These are phyloP conservation scores for Homarus gammarus DNA, from an alignment of 2,888 invertebrate species.

Conservation along the genomic window DNA sequence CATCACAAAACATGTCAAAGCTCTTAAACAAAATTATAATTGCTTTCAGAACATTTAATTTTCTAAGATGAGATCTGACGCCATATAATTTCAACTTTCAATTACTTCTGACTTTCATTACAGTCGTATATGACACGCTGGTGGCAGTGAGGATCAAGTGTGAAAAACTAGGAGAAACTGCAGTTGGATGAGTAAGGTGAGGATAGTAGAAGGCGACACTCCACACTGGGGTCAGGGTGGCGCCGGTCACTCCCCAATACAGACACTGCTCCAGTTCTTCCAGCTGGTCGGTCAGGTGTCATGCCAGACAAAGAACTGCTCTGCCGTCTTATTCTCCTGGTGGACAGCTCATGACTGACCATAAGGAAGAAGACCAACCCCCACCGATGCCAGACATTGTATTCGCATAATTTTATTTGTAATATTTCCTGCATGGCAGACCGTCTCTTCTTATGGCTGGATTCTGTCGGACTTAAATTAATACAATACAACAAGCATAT, in stretches of 20 bases:
- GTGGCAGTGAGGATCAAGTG: too few relatives aligned
- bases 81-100: too few relatives aligned
- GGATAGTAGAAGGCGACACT: too few relatives aligned
- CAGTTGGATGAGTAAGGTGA: too few relatives aligned
- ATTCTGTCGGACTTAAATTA: background rate
- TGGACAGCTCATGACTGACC: constrained; percentile 58
- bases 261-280: background rate
- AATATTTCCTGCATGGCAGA: too few relatives aligned
- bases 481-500: background rate
- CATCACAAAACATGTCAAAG: too few relatives aligned
- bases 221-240: background rate
- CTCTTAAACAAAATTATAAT: too few relatives aligned
- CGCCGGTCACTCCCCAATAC: background rate
- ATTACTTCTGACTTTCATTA: too few relatives aligned
- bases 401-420: background rate
- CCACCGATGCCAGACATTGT: constrained; percentile 8
- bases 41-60: too few relatives aligned
- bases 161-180: too few relatives aligned
- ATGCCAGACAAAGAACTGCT: constrained; percentile 36
- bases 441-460: background rate
- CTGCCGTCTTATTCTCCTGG: constrained; percentile 41
- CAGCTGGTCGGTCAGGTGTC: constrained; percentile 45
- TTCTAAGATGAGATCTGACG: too few relatives aligned
- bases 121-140: too few relatives aligned
- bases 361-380: constrained; percentile 8